Evolutionary conservation across 2,888 invertebrate species (phyloP), one percentile per base, ranked within the genome.

Genomic region (Apotomis turbidana): DNA sequence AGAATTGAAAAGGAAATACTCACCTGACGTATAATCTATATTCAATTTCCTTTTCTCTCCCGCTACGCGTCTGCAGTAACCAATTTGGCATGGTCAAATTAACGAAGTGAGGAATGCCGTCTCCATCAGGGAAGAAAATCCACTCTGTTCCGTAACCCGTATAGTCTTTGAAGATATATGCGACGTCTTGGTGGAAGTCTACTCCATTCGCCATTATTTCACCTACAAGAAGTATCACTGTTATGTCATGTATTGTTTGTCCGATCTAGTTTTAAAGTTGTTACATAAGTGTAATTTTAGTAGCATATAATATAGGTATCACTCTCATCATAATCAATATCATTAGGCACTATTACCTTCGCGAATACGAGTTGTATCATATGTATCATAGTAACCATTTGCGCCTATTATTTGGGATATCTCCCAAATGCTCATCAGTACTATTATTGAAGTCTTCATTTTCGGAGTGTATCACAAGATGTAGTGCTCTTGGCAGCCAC

Each of bases 71-170:
- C 38, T 61, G 70, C 27, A 27, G 27, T 36, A 41, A 36, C 41
- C 8, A 36, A 44, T 64, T 41, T 63, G 76, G 59, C 44, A 70
- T 74, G 27, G 81, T 81, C 54, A 90, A 79, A 70, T 84, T 83
- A 63, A 86, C 80, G 63, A 80, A 82, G 75, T 85, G 85, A 3
- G 87, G 85, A 12, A 80, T 76, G 1, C 86, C 91, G 68, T 93
- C 83, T 10, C 89, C 90, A 54, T 91, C 90, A 1, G 92, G 91
- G 70, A 94, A 88, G 76, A 89, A 89, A 72, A 94, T 86, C 88
- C 90, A 94, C 54, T 89, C 84, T 3, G 79, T 85, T 46, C 93
- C 93, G 77, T 90, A 92, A n/a, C 78, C 84, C 12, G 78, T 82
- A 74, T 80, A 61, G 38, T 67, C 12, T 68, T 59, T 62, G 38